These are phyloP conservation scores for Galbula dea DNA, from an alignment of 2,113 vertebrate genomes.

Conservation along the genomic window DNA sequence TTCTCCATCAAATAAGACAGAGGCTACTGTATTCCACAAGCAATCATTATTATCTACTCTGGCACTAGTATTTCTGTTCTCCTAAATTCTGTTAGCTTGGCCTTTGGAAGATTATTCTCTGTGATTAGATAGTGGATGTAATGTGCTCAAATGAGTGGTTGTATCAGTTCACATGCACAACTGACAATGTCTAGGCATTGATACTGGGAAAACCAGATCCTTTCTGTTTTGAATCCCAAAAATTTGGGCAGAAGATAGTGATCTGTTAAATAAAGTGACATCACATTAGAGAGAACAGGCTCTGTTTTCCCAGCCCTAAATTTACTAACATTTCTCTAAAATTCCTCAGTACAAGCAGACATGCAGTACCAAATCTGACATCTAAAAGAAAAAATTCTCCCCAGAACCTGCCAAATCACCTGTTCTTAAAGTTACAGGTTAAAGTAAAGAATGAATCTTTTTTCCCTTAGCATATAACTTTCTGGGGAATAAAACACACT, in stretches of 20 bases:
- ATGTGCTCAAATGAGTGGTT: background rate
- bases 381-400: background rate
- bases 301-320: background rate
- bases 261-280: background rate
- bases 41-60: constrained; percentile 16
- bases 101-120: background rate
- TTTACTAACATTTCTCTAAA: background rate
- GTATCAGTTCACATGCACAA: background rate
- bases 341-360: background rate
- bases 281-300: background rate
- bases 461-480: background rate
- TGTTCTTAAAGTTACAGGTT: background rate
- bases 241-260: background rate
- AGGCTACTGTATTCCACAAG: background rate
- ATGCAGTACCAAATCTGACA: background rate
- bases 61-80: constrained; percentile 7
- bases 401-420: background rate
- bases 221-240: background rate
- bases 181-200: rapidly evolving
- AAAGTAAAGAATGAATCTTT: background rate
- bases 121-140: background rate
- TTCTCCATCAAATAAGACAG: constrained; percentile 19
- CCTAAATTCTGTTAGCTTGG: background rate
- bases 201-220: background rate
- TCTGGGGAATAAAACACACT: background rate